These are phyloP conservation scores for Caenorhabditis elegans DNA, from an alignment of 1,140 invertebrate genomes.

Conservation along the genomic window WBcel235 BX284603.4:7032501-7033000, in stretches of 20 bases:
- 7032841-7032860: neutral
- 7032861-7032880: neutral
- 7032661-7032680: constrained; percentile 9
- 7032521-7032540: too few species aligned
- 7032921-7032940: too few species aligned
- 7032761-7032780: neutral
- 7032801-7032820: neutral
- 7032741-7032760: neutral
- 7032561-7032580: neutral
- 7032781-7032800: neutral
- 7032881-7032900: neutral
- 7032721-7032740: neutral
- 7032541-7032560: neutral
- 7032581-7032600: neutral
- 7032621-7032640: neutral
- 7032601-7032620: neutral
- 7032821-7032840: neutral
- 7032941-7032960: too few species aligned
- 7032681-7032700: constrained; percentile 4
- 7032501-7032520: too few species aligned
- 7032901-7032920: too few species aligned
- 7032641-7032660: neutral
- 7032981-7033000: too few species aligned
- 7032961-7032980: too few species aligned
- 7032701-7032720: neutral